These are phyloP conservation scores for Leistus spinibarbis DNA, from an alignment of 2,888 invertebrate species.

Conservation along the genomic window DNA sequence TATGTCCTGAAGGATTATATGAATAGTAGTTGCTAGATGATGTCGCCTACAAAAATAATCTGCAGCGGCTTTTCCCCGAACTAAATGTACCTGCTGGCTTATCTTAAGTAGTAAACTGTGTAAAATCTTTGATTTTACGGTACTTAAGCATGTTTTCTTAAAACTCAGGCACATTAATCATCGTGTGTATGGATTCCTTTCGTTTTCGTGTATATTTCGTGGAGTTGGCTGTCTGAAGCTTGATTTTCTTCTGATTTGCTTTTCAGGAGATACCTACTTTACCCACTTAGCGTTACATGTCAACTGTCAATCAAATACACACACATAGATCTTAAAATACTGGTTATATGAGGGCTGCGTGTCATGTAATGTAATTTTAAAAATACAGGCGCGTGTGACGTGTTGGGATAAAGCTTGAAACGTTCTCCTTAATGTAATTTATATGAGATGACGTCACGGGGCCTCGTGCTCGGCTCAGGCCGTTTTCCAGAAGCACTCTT, in stretches of 20 bases:
- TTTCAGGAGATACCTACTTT: not conserved
- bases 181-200: no score
- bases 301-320: not conserved
- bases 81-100: no score
- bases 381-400: not conserved
- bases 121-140: no score
- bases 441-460: not conserved
- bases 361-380: not conserved
- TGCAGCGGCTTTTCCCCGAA: no score
- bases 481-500: not conserved
- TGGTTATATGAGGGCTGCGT: not conserved
- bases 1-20: no score
- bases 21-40: no score
- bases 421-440: not conserved
- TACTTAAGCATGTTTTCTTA: no score
- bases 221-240: no score
- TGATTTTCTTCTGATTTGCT: not conserved
- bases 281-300: not conserved
- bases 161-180: no score
- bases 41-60: no score
- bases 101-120: no score
- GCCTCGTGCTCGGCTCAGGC: not conserved
- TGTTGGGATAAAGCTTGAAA: not conserved
- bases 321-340: not conserved
- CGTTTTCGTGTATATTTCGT: no score